Evolutionary conservation across 2,113 vertebrate species (phyloP), one percentile per base, ranked within the genome.

Genomic region (Sciurus niger): DNA sequence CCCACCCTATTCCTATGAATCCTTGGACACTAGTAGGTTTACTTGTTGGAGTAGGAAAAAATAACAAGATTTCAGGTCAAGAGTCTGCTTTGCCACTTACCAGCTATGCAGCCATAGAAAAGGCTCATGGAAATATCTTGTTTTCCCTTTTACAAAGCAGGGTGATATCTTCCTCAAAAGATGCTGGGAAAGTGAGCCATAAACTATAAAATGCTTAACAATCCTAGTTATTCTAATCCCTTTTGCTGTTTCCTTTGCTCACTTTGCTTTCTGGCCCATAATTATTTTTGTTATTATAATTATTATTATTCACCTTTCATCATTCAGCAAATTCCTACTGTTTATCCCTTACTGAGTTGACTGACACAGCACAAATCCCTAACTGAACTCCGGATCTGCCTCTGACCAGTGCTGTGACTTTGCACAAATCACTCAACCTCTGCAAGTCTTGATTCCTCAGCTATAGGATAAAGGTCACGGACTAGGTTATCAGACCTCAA

Each of bases 401-500:
- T 87, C 40, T 18, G 84, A 74, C 30, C 5, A 51, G 34, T 14
- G n/a, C 76, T 20, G 20, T 14, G 48, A 67, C 22, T 53, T 11
- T 30, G 70, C 14, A 4, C 11, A 73, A 96, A 48, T 55, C 67
- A 74, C 6, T 63, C 80, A 85, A 53, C 55, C 37, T 72, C 84
- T 89, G 12, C 30, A 84, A 72, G 37, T 34, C 51, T 95, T 89
- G 67, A 20, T 89, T 85, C 40, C 16, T 82, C 2, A 55, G 43
- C 60, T 84, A 80, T 32, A 68, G 92, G 79, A 70, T 18, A 87
- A 89, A 58, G 51, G 22, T 24, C 63, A 93, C 92, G 58, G 84
- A 34, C 46, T 20, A 76, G 34, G 46, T 3, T 77, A 67, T n/a
- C 46, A 70, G 65, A 74, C 70, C 55, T 76, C 84, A 68, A 32